phyloP scores from a whole-genome alignment of 2,888 invertebrate genomes.

The Elgonia sp. region DNA sequence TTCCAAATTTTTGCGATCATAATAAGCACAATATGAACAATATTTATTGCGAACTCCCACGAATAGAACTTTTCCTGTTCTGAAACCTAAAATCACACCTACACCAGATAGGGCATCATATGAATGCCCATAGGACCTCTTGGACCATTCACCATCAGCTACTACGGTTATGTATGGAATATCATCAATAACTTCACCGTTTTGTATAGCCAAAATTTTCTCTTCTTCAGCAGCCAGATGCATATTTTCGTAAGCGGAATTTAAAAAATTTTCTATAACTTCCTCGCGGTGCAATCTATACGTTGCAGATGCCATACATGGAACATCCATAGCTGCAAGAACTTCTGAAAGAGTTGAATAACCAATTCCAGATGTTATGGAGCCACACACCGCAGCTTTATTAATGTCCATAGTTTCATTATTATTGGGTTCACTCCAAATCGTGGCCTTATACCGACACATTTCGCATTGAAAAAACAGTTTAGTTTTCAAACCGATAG shows the following conservation, averaged over 20 bases:
- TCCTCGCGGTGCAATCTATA: no score
- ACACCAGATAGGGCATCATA: conserved; percentile 65
- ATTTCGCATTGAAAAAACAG: neutral
- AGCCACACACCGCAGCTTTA: neutral
- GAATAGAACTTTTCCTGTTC: conserved; percentile 76
- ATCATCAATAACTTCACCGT: conserved; percentile 46
- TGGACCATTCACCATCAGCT: conserved; percentile 62
- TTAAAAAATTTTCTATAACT: neutral
- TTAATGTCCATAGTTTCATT: neutral
- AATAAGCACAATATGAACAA: conserved; percentile 77
- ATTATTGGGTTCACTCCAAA: neutral
- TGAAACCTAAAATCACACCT: conserved; percentile 59
- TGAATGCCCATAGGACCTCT: conserved; percentile 58
- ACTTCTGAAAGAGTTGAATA: neutral
- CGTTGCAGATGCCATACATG: neutral
- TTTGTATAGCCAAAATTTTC: conserved; percentile 51
- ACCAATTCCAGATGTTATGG: neutral
- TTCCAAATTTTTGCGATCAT: conserved; percentile 43
- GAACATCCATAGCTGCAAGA: conserved; percentile 1
- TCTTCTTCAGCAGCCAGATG: conserved; percentile 49
- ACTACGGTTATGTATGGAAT: conserved; percentile 63
- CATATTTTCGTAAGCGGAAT: conserved; percentile 37
- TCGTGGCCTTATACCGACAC: neutral
- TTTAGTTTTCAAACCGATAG: neutral
- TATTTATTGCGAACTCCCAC: conserved; percentile 79